phyloP scores from a whole-genome alignment of 2,888 invertebrate genomes.

The Bimastos eiseni region DNA sequence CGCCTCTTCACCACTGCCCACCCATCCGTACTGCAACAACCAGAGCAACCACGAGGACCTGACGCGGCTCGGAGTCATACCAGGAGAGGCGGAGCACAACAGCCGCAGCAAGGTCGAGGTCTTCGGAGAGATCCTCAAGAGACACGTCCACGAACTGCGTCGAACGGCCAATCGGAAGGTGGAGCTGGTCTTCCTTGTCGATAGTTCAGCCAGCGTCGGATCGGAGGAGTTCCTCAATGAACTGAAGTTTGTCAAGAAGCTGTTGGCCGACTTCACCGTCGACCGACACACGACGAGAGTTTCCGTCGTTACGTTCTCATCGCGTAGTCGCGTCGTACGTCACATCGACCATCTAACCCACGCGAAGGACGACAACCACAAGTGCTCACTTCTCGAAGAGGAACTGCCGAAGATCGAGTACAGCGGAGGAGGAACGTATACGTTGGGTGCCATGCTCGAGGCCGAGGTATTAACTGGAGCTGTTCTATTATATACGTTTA shows the following conservation, averaged over 20 bases:
- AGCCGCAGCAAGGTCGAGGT: conserved; percentile 64
- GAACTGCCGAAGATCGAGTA: conserved; percentile 70
- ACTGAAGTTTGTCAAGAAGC: conserved; percentile 66
- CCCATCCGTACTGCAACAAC: background rate
- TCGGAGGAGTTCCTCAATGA: conserved; percentile 71
- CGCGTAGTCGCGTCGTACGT: conserved; percentile 65
- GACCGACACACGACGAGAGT: conserved; percentile 70
- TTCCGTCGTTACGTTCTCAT: conserved; percentile 72
- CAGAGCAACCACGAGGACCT: conserved; percentile 24
- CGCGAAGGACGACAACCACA: conserved; percentile 64
- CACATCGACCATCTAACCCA: conserved; percentile 69
- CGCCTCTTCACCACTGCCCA: background rate
- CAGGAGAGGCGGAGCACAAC: background rate
- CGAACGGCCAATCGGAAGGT: conserved; percentile 59
- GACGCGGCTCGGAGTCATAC: background rate
- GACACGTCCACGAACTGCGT: conserved; percentile 65
- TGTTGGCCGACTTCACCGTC: conserved; percentile 72
- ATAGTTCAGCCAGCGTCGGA: conserved; percentile 74
- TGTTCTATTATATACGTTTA: too few relatives aligned
- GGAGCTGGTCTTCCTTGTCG: conserved; percentile 73
- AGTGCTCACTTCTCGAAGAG: conserved; percentile 70
- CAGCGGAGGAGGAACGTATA: conserved; percentile 73
- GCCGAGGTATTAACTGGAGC: conserved; percentile 69
- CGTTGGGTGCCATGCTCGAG: conserved; percentile 71
- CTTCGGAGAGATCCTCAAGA: conserved; percentile 67